Evolutionary conservation across 2,797 vertebrate species (phyloP), one percentile per base, ranked within the genome.

Genomic region (Enteromius fasciolatus): DNA sequence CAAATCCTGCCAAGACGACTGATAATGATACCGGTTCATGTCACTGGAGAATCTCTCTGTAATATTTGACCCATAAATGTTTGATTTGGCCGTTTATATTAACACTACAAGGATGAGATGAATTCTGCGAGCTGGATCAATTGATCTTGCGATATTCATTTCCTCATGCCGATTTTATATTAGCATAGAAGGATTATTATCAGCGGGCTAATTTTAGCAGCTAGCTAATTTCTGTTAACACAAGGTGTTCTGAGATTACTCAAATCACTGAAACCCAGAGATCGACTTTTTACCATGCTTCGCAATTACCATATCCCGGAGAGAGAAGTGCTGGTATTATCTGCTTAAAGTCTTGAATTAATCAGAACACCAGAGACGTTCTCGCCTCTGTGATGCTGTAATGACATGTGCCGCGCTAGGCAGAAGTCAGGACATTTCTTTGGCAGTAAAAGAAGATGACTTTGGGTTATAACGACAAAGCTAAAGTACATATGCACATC

Each of bases 51-150:
- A 23, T 31, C 6, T 64, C 72, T 52, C 52, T 76, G 36, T 61
- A 67, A 79, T 81, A 86, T 90, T 85, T 87, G 63, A 81, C 81
- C 79, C 72, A 88, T 90, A 83, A 89, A 90, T 88, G 78, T 86
- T 87, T 86, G 33, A 90, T 89, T 85, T 70, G 0, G 82, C 44
- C 82, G 82, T 86, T 74, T 81, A 82, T 84, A 85, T 90, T 85
- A 82, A 89, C 77, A 85, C 88, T 86, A 46, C 73, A 83, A 25
- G 81, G 36, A 87, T 80, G 83, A 82, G 68, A 85, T 78, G 63
- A 90, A 87, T 84, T 66, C 85, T 89, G 84, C 17, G 2, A n/a
- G 67, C 39, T 5, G 7, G 86, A 86, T 86, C 77, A 72, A 87
- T 72, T 83, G 64, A 84, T 80, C 79, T 80, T 33, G 64, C 44